Base-by-base conservation (phyloP, 92 coral and sea anemone species). In the Palythoa caribaeorum region DNA sequence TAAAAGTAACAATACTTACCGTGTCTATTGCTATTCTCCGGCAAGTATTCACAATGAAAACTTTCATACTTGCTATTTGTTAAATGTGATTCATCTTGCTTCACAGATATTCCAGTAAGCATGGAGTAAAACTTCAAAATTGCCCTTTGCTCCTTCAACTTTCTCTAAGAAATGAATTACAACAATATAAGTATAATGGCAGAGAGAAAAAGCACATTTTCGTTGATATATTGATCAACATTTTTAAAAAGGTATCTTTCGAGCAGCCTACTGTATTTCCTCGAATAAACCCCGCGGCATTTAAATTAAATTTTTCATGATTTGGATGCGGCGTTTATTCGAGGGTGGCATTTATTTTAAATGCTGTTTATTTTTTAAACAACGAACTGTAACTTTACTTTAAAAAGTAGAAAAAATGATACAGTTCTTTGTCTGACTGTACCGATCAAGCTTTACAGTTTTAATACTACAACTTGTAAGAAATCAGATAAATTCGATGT, bases 81-180 rank as follows among this genome's bases (percentile, higher is more conserved):
- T n/a, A 84, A 88, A 87, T 87, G 57, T 28, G 87, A 57, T 36
- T 54, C 81, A 75, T 94, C 94, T 36, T 44, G 81, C 19, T 93
- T 86, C 51, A 97, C 80, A 10, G 94, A 78, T n/a, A 97, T 87
- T 53, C 99, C 98, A 62, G 98, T 95, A 8, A 97, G 88, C 70
- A 70, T 62, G 38, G 94, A 89, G 79, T 95, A 95, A 84, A 95
- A 94, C 38, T 90, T 94, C 12, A 95, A 76, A 48, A 92, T 86
- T 37, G 73, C 84, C n/a, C 73, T 85, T 73, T 94, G 95, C 19
- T 94, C 88, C 84, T 75, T 86, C 50, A 87, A 37, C 78, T n/a
- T 51, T 55, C 79, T 65, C 96, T 94, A 84, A 81, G 38, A 62
- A 21, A 1, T 19, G 72, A 50, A 14, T 35, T 68, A 2, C n/a